phyloP scores from a whole-genome alignment of 1,140 invertebrate species.

The Phymastichus coffea region DNA sequence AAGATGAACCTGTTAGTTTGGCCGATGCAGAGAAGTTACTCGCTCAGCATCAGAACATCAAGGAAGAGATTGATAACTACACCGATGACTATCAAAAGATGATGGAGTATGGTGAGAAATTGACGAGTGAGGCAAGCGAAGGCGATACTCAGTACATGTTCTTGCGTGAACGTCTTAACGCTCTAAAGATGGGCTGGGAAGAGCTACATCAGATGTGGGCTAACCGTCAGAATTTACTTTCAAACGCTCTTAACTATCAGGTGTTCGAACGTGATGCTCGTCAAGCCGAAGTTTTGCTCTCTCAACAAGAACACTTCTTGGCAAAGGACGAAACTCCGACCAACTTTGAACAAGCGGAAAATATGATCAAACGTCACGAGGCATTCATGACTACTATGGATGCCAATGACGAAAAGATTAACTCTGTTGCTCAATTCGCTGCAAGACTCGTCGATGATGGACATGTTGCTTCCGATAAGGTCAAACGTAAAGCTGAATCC shows the following conservation, averaged over 20 bases:
- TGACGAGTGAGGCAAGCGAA: slow-evolving; percentile 83
- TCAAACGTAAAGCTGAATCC: slow-evolving; percentile 93
- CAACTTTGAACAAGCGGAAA: slow-evolving; percentile 96
- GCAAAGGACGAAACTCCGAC: slow-evolving; percentile 93
- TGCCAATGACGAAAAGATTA: slow-evolving; percentile 99
- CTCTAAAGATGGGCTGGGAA: slow-evolving; percentile 97
- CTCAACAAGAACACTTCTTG: slow-evolving; percentile 95
- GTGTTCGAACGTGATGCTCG: slow-evolving; percentile 95
- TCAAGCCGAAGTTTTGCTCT: slow-evolving; percentile 95
- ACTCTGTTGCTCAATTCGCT: slow-evolving; percentile 91
- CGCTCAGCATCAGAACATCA: slow-evolving; percentile 94
- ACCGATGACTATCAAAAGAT: slow-evolving; percentile 97
- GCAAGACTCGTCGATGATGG: slow-evolving; percentile 84
- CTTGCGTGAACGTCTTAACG: slow-evolving; percentile 92
- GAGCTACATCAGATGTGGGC: slow-evolving; percentile 99
- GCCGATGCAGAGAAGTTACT: slow-evolving; percentile 96
- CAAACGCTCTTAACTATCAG: slow-evolving; percentile 92
- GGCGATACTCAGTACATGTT: slow-evolving; percentile 99
- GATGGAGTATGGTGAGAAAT: slow-evolving; percentile 98
- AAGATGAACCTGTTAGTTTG: slow-evolving; percentile 95
- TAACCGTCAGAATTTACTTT: slow-evolving; percentile 91
- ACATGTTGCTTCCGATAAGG: slow-evolving; percentile 91
- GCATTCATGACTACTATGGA: slow-evolving; percentile 99
- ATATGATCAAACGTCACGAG: slow-evolving; percentile 95
- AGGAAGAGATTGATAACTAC: slow-evolving; percentile 99